A percentile compares a stretch with the other conserved stretches of the same genome.
Evolutionary conservation across 2,888 invertebrate genomes (phyloP).

Genomic region (Noctua comes): DNA sequence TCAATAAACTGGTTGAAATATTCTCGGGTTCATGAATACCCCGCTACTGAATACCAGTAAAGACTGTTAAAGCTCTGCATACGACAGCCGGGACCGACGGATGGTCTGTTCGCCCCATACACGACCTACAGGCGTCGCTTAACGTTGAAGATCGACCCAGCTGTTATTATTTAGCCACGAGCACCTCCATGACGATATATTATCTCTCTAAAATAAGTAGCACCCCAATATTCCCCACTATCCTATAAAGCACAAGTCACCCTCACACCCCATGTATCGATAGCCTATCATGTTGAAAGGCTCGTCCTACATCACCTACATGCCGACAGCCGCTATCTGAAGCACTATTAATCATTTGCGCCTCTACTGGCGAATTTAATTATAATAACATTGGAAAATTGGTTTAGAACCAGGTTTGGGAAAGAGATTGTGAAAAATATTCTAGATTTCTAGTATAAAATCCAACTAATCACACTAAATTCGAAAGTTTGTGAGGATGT

Average conservation of each 20-base stretch:
- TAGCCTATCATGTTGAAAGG: slow-evolving; percentile 41
- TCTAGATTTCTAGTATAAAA: background rate
- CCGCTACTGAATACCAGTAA: too few species aligned
- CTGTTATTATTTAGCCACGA: background rate
- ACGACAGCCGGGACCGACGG: background rate
- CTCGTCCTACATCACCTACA: slow-evolving; percentile 30
- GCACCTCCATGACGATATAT: background rate
- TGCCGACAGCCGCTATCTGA: slow-evolving; percentile 28
- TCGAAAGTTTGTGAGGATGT: too few species aligned
- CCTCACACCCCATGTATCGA: slow-evolving; percentile 30
- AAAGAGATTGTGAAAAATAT: background rate
- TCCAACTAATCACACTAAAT: too few species aligned
- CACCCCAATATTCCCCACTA: background rate
- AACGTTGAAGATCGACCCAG: background rate
- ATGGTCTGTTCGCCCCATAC: background rate
- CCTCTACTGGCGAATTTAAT: slow-evolving; percentile 39
- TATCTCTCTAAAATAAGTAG: background rate
- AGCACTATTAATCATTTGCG: slow-evolving; percentile 57
- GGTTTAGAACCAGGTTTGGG: slow-evolving; percentile 4
- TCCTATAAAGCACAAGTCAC: slow-evolving; percentile 42
- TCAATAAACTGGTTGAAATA: too few species aligned
- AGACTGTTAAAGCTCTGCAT: background rate
- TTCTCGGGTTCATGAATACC: too few species aligned
- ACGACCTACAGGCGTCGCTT: background rate
- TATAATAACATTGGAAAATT: slow-evolving; percentile 45